Base-by-base conservation (phyloP, 1,140 invertebrate species). In the Plectrocnemia conspersa region DNA sequence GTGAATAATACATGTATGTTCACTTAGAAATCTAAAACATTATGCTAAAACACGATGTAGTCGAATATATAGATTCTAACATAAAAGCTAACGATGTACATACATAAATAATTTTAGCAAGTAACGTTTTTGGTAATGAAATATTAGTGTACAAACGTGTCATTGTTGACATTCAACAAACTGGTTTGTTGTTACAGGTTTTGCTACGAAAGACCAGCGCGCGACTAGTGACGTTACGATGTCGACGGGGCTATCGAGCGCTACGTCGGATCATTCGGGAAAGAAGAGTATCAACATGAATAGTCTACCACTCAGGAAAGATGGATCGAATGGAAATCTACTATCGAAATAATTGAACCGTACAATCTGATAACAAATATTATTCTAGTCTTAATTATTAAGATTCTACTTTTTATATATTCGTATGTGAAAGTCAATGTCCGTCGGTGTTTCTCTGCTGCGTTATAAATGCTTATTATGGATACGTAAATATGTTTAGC, bases 101-200 rank as follows among this genome's bases (percentile, higher is more conserved):
- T 24, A 46, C 13, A 15, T 15, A 7, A 16, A 2, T 27, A 27
- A 24, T 10, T 15, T 46, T 10, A 15, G 24, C 22, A 46, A 7
- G 16, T 27, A 6, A 27, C 18, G 13, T 4, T 15, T 18, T 11
- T 13, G 7, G 11, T 25, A 2, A 4, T 13, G 32, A 46, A 11
- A 22, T 21, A 24, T n/a, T 46, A 46, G 4, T 24, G 18, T 15
- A n/a, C 32, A 3, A 27, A 25, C n/a, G 32, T 22, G 13, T 15
- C 32, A 13, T 15, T 46, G 11, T 25, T 46, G 19, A 15, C 22
- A n/a, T 2, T 15, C 23, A 27, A 16, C 9, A 22, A 15, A 46
- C 16, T 29, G 25, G 24, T 27, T 2, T n/a, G 2, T 59, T 29
- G 52, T 55, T 59, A 45, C 47, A 59, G 57, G 57, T 15, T 22